phyloP scores from a whole-genome alignment of 1,140 invertebrate species.

The Drosophila arawakana region DNA sequence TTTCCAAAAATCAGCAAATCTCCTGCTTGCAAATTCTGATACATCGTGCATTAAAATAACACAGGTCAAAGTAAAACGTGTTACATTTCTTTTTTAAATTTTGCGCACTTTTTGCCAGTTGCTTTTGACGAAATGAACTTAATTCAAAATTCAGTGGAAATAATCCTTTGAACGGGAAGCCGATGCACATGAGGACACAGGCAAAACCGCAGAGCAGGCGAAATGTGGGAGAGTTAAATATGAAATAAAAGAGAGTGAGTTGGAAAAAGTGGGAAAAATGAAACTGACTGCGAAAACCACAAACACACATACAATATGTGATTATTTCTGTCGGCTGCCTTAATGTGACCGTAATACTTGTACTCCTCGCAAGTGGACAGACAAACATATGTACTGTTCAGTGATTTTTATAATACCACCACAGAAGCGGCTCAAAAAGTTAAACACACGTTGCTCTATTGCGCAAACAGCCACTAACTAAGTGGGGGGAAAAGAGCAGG shows the following conservation, averaged over 20 bases:
- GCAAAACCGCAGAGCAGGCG: not conserved
- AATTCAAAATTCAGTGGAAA: not conserved
- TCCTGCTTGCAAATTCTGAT: no score
- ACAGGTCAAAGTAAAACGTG: no score
- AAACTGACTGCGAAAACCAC: conserved; percentile 42
- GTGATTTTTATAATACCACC: conserved; percentile 63
- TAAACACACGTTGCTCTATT: conserved; percentile 28
- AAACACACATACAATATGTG: conserved; percentile 38
- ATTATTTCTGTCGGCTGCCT: conserved; percentile 54
- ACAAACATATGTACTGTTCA: conserved; percentile 1
- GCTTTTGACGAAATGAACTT: not conserved
- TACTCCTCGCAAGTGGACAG: conserved; percentile 20
- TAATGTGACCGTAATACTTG: conserved; percentile 64
- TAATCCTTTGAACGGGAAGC: not conserved
- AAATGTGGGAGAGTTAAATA: not conserved
- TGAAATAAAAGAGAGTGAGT: not conserved
- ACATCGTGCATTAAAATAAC: no score
- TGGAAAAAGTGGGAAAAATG: conserved; percentile 7
- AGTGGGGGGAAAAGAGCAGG: not conserved
- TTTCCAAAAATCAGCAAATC: no score
- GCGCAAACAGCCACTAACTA: conserved; percentile 20
- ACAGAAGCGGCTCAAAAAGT: conserved; percentile 64
- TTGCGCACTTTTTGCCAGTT: not conserved
- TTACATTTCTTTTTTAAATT: not conserved
- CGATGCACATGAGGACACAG: not conserved